Conservation (phyloP, 2,113 vertebrate species). For the Nansenia antarctica region DNA sequence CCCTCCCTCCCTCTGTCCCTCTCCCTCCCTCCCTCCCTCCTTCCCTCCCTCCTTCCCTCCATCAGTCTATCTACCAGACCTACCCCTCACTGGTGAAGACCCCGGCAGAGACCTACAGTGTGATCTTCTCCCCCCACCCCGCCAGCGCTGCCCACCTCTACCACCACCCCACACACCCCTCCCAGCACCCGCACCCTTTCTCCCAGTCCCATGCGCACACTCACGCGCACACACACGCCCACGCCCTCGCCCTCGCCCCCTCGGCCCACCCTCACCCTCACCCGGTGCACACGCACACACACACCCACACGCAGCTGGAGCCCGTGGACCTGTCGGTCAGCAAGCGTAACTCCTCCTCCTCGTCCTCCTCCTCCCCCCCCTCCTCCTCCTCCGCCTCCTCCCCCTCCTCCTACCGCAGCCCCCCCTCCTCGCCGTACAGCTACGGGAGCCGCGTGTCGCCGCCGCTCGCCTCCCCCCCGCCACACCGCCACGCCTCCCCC, state of each 20-base stretch:
- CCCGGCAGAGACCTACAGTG: slow-evolving; percentile 57
- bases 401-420: slow-evolving; percentile 64
- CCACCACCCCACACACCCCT: slow-evolving; percentile 29
- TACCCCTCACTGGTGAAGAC: slow-evolving; percentile 63
- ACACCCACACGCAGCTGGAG: slow-evolving; percentile 84
- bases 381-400: slow-evolving; percentile 79
- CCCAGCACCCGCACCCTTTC: slow-evolving; percentile 1
- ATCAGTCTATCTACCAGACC: slow-evolving; percentile 14
- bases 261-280: slow-evolving; percentile 4
- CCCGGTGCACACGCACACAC: slow-evolving; percentile 69
- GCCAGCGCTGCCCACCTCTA: slow-evolving; percentile 45
- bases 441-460: no score
- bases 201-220: background rate
- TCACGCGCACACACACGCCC: slow-evolving; percentile 28
- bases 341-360: slow-evolving; percentile 85
- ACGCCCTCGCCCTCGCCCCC: slow-evolving; percentile 35
- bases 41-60: background rate
- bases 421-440: slow-evolving; percentile 73
- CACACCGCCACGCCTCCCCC: slow-evolving; percentile 78
- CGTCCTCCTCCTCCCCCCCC: slow-evolving; percentile 79
- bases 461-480: slow-evolving; percentile 78
- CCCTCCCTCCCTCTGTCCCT: background rate
- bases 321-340: slow-evolving; percentile 94
- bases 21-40: no score
- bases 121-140: slow-evolving; percentile 63